Evolutionary conservation across 2,888 invertebrate genomes (phyloP).

Genomic region (Antitype chi): DNA sequence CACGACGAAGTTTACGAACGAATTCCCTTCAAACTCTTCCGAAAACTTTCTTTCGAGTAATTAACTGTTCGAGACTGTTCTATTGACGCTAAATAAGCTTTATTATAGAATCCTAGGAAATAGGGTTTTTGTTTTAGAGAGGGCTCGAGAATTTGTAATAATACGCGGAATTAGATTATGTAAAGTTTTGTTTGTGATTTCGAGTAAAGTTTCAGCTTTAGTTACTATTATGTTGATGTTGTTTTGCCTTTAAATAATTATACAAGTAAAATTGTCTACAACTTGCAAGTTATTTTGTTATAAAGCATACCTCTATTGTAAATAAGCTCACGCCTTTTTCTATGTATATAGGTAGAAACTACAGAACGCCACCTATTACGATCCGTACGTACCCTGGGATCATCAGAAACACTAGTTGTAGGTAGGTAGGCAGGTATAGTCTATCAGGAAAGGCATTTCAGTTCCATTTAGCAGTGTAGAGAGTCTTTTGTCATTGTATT

Average conservation of each 20-base stretch:
- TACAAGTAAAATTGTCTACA: background rate
- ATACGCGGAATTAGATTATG: constrained; percentile 38
- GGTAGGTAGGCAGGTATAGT: too few species aligned
- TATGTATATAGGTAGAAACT: background rate
- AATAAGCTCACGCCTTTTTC: background rate
- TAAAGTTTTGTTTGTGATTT: constrained; percentile 41
- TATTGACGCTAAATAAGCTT: constrained; percentile 43
- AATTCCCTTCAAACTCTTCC: constrained; percentile 46
- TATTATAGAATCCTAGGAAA: constrained; percentile 35
- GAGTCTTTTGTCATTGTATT: too few species aligned
- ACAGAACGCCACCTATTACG: background rate
- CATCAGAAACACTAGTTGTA: background rate
- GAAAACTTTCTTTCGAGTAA: constrained; percentile 58
- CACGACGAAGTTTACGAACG: constrained; percentile 43
- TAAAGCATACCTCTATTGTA: background rate
- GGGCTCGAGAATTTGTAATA: constrained; percentile 31
- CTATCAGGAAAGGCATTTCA: background rate
- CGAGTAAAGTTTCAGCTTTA: constrained; percentile 16
- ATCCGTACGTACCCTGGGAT: background rate
- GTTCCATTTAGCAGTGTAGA: background rate
- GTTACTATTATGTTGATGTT: constrained; percentile 8
- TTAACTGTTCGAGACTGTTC: constrained; percentile 46
- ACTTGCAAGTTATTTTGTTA: background rate
- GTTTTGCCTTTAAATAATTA: background rate
- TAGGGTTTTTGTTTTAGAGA: constrained; percentile 25